A percentile compares a stretch with the other conserved stretches of the same genome.
phyloP scores from a whole-genome alignment of 2,113 vertebrate genomes.

The Blennius ocellaris region DNA sequence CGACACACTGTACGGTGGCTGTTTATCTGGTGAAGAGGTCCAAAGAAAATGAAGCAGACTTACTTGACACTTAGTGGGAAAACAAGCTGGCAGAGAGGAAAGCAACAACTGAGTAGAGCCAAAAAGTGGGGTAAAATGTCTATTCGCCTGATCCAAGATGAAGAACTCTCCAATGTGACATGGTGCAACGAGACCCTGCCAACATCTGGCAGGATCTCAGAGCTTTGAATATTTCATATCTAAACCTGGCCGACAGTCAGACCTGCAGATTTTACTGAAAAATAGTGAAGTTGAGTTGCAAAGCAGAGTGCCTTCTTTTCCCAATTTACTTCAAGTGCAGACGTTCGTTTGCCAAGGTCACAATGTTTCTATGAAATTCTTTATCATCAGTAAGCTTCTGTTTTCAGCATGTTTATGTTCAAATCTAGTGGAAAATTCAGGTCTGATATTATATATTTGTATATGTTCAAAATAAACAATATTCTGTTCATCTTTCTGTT shows the following conservation, averaged over 20 bases:
- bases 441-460: too few species aligned
- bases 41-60: conserved; percentile 6
- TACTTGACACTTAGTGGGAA: conserved; percentile 18
- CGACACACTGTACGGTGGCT: neutral
- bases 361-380: too few species aligned
- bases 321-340: too few species aligned
- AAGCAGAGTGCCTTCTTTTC: too few species aligned
- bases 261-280: neutral
- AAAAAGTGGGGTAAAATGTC: neutral
- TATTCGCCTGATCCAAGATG: neutral
- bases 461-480: too few species aligned
- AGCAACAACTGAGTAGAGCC: neutral
- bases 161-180: conserved; percentile 7
- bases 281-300: neutral
- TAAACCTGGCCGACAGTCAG: neutral
- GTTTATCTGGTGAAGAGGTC: conserved; percentile 6
- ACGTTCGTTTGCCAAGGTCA: too few species aligned
- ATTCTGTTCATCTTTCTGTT: too few species aligned
- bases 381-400: too few species aligned
- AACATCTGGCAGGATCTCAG: neutral
- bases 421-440: too few species aligned
- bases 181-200: neutral
- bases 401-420: too few species aligned
- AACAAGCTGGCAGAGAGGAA: conserved; percentile 12
- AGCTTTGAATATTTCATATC: neutral